Percentiles rank a stretch among this genome's conserved stretches.
Conservation (phyloP, 2,113 vertebrate genomes). For the Nothocercus nigrocapillus region DNA sequence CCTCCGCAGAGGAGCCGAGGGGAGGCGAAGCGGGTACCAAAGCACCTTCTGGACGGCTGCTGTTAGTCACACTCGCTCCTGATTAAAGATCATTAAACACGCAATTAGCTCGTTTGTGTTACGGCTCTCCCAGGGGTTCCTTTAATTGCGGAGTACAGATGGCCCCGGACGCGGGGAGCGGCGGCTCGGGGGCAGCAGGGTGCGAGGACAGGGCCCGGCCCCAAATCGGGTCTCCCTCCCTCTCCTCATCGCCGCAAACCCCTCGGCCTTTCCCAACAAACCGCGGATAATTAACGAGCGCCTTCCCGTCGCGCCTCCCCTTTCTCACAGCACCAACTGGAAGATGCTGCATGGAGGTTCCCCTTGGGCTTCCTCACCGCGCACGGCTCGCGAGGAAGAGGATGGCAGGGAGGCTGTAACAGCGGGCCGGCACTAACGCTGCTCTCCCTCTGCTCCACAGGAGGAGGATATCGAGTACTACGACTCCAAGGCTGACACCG, state of each 20-base stretch:
- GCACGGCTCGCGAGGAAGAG: no score
- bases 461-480: conserved; percentile 96
- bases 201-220: no score
- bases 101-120: conserved; percentile 83
- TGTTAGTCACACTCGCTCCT: conserved; percentile 75
- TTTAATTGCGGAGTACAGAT: conserved; percentile 78
- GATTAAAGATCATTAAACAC: conserved; percentile 86
- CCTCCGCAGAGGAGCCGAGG: background rate
- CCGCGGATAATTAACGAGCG: conserved; percentile 82
- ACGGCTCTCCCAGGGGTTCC: conserved; percentile 71
- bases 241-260: conserved; percentile 71
- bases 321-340: conserved; percentile 80
- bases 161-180: conserved; percentile 55
- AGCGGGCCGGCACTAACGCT: background rate
- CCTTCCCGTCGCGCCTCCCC: conserved; percentile 76
- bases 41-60: conserved; percentile 75
- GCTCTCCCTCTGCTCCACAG: conserved; percentile 76
- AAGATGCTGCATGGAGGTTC: conserved; percentile 26
- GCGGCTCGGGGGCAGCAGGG: no score
- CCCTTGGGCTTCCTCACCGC: no score
- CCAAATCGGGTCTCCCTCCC: background rate
- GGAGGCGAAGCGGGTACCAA: conserved; percentile 54
- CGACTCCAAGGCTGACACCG: conserved; percentile 94
- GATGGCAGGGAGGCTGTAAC: no score
- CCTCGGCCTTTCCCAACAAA: conserved; percentile 78